Evolutionary conservation across 2,797 vertebrate genomes (phyloP).

Genomic region (Mormyrus proboscirostris): DNA sequence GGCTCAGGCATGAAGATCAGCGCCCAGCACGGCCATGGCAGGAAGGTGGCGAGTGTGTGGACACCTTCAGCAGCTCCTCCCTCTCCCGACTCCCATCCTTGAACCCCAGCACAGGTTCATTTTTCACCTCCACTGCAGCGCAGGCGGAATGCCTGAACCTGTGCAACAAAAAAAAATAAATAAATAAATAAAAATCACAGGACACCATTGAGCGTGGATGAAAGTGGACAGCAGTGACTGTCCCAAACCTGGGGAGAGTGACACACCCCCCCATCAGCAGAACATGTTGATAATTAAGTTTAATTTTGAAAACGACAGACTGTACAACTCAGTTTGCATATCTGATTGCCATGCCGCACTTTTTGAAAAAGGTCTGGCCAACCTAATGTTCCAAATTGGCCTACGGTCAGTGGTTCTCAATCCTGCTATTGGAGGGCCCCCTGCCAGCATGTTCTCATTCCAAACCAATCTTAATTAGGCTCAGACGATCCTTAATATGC

Average conservation of each 20-base stretch:
- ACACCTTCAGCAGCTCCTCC: slow-evolving; percentile 70
- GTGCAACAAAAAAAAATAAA: not conserved
- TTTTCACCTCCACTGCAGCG: slow-evolving; percentile 67
- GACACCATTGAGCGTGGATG: not conserved
- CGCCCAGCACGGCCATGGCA: not conserved
- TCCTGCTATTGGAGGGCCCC: not conserved
- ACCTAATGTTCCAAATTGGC: not conserved
- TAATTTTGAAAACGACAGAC: not conserved
- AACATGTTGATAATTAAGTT: not conserved
- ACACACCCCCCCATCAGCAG: not conserved
- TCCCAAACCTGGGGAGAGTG: not conserved
- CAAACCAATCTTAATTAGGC: not conserved
- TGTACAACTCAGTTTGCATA: not conserved
- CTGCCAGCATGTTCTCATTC: not conserved
- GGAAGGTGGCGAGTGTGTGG: not conserved
- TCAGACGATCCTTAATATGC: not conserved
- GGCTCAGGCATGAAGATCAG: not conserved
- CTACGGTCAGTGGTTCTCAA: not conserved
- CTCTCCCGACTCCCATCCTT: slow-evolving; percentile 70
- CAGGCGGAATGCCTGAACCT: slow-evolving; percentile 64
- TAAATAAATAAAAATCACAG: not conserved
- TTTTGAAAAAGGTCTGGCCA: not conserved
- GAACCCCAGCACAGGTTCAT: slow-evolving; percentile 81
- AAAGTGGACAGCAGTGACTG: not conserved
- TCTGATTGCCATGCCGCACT: not conserved